Conservation (phyloP, 2,888 invertebrate species). For the Aleiodes alternator region DNA sequence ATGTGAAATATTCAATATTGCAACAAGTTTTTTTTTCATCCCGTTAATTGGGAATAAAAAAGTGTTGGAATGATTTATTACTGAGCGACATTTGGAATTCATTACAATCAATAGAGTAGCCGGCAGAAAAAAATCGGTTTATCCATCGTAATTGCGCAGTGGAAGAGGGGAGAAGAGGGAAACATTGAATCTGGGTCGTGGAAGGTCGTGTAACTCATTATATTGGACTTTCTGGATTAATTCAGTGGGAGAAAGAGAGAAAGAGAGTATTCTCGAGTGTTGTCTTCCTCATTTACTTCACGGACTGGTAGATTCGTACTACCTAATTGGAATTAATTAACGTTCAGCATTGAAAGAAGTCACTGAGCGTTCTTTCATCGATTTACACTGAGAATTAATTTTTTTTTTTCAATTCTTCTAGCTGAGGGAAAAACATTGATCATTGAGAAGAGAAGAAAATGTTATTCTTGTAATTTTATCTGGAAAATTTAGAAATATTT, state of each 20-base stretch:
- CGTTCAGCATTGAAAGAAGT: constrained; percentile 24
- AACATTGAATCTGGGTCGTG: constrained; percentile 23
- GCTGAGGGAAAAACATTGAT: too few relatives aligned
- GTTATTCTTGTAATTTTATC: too few relatives aligned
- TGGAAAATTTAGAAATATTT: too few relatives aligned
- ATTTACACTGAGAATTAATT: not conserved
- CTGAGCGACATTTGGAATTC: not conserved
- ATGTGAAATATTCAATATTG: not conserved
- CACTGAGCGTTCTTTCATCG: constrained; percentile 17
- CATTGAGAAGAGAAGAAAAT: too few relatives aligned
- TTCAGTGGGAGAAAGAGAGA: not conserved
- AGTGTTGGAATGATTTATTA: constrained; percentile 8
- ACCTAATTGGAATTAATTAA: constrained; percentile 48
- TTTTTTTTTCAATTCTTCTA: not conserved
- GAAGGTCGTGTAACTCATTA: constrained; percentile 22
- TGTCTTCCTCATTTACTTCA: constrained; percentile 33
- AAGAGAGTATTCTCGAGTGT: not conserved
- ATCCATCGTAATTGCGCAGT: not conserved
- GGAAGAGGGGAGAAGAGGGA: not conserved
- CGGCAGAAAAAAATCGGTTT: not conserved
- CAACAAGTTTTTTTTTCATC: constrained; percentile 3
- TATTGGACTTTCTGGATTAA: constrained; percentile 19
- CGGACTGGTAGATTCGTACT: constrained; percentile 35
- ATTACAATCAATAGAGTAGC: not conserved
- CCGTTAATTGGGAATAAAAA: constrained; percentile 12